A percentile compares a stretch with the other conserved stretches of the same genome.
Evolutionary conservation across 2,888 invertebrate species (phyloP).

Genomic region (Thumatha senex): DNA sequence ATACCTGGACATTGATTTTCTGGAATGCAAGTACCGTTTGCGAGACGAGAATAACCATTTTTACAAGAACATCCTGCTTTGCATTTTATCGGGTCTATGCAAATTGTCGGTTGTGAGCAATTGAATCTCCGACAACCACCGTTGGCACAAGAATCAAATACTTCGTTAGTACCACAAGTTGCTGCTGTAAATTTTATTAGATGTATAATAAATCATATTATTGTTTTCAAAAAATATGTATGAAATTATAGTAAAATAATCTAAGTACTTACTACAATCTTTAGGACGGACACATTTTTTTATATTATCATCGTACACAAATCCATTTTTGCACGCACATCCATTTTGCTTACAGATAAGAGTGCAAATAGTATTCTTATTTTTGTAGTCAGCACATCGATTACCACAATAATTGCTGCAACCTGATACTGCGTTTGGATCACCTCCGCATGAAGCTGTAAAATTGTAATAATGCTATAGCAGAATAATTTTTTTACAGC

Average conservation of each 20-base stretch:
- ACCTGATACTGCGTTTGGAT: slow-evolving; percentile 17
- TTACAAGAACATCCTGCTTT: slow-evolving; percentile 39
- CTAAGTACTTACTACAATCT: slow-evolving; percentile 23
- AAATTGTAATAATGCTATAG: not conserved
- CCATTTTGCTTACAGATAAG: slow-evolving; percentile 15
- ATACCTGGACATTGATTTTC: slow-evolving; percentile 40
- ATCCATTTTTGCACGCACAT: slow-evolving; percentile 32
- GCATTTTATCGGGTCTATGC: slow-evolving; percentile 37
- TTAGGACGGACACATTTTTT: slow-evolving; percentile 20
- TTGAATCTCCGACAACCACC: slow-evolving; percentile 44
- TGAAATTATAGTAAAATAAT: too few relatives aligned
- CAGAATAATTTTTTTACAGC: not conserved
- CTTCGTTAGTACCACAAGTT: slow-evolving; percentile 34
- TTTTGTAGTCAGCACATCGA: slow-evolving; percentile 17
- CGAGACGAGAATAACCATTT: slow-evolving; percentile 25
- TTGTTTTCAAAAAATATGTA: not conserved
- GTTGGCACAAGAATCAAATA: slow-evolving; percentile 36
- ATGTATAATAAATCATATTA: not conserved
- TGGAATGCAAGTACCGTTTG: slow-evolving; percentile 41
- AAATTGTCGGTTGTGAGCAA: slow-evolving; percentile 37
- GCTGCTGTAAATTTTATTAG: slow-evolving; percentile 13
- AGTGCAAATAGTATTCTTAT: slow-evolving; percentile 11
- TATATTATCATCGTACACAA: slow-evolving; percentile 23
- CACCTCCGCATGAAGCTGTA: slow-evolving; percentile 33
- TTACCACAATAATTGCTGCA: slow-evolving; percentile 26